Percentiles rank a stretch among this genome's conserved stretches.
phyloP scores from a whole-genome alignment of 2,797 vertebrate species.

The Momotus momota region DNA sequence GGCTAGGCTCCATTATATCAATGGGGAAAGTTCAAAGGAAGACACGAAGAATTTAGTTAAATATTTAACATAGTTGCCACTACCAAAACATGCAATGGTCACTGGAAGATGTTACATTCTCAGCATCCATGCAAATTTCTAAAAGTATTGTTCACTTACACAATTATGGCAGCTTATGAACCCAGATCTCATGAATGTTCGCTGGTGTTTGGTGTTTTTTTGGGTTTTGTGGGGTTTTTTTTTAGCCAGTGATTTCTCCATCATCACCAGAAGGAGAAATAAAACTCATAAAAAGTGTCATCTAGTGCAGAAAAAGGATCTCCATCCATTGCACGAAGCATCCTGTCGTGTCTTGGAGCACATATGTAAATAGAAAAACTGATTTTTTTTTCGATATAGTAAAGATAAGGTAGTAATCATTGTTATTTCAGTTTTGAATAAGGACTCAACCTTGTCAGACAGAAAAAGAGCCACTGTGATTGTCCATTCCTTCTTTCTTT shows the following conservation, averaged over 20 bases:
- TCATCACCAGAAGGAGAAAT: background rate
- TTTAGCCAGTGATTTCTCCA: background rate
- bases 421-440: background rate
- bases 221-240: background rate
- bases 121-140: background rate
- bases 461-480: background rate
- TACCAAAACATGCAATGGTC: background rate
- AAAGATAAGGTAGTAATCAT: background rate
- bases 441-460: background rate
- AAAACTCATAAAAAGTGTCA: background rate
- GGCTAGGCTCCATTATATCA: rapidly evolving
- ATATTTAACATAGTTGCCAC: background rate
- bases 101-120: background rate
- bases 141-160: background rate
- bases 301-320: background rate
- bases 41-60: background rate
- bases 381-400: background rate
- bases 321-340: background rate
- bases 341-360: background rate
- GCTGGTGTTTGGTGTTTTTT: background rate
- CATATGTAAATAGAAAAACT: background rate
- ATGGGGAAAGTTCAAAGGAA: background rate
- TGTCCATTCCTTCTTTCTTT: background rate
- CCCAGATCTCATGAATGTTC: background rate
- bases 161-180: background rate